phyloP scores from a whole-genome alignment of 2,888 invertebrate genomes.

The Pedicia rivosa region DNA sequence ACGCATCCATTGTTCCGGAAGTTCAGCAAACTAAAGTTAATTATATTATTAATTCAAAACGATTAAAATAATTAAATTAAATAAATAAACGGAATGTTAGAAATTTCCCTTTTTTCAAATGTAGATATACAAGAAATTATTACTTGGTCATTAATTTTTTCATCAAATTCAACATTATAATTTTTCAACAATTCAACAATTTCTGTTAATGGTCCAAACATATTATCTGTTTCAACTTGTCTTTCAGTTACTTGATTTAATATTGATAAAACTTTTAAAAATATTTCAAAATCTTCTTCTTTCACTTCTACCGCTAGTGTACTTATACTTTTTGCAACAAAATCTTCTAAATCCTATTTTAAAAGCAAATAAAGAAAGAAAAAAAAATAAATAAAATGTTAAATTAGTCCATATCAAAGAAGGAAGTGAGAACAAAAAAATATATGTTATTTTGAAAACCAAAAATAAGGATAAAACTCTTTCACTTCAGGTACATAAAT shows the following conservation, averaged over 20 bases:
- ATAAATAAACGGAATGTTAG: too few relatives aligned
- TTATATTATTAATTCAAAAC: not conserved
- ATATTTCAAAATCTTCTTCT: constrained; percentile 74
- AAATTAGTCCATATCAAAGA: too few relatives aligned
- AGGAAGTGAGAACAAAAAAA: too few relatives aligned
- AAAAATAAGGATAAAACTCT: too few relatives aligned
- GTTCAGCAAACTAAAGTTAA: constrained; percentile 40
- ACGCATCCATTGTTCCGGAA: constrained; percentile 79
- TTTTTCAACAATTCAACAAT: constrained; percentile 70
- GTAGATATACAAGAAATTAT: too few relatives aligned
- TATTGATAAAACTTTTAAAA: constrained; percentile 70
- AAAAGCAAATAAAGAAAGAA: too few relatives aligned
- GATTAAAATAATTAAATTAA: too few relatives aligned
- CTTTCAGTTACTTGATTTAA: constrained; percentile 63
- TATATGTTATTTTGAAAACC: too few relatives aligned
- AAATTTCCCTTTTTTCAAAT: too few relatives aligned
- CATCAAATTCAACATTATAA: constrained; percentile 55
- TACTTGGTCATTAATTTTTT: not conserved
- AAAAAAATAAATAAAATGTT: not conserved
- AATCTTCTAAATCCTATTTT: constrained; percentile 54
- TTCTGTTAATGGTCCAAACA: constrained; percentile 80
- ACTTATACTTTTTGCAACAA: constrained; percentile 56
- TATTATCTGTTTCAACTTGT: constrained; percentile 60
- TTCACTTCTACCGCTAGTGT: constrained; percentile 54
- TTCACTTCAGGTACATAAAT: too few relatives aligned